phyloP scores from a whole-genome alignment of 1,140 invertebrate species.

The Brachionus koreanus region DNA sequence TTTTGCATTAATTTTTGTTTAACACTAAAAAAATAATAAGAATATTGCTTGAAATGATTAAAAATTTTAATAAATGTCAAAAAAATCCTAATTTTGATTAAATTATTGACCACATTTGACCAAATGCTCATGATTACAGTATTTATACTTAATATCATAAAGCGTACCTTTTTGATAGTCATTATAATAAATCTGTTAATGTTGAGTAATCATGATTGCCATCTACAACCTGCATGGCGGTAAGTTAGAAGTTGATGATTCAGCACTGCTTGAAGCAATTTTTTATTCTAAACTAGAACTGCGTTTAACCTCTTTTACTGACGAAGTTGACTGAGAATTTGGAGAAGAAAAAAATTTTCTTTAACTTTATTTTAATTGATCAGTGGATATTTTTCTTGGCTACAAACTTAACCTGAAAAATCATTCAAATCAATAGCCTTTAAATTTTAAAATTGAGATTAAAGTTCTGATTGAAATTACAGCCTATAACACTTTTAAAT shows the following conservation, averaged over 20 bases:
- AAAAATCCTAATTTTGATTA: neutral
- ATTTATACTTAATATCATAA: neutral
- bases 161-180: neutral
- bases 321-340: no score
- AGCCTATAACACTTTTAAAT: neutral
- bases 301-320: neutral
- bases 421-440: slow-evolving; percentile 51
- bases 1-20: no score
- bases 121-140: neutral
- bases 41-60: no score
- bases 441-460: slow-evolving; percentile 68
- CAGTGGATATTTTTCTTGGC: slow-evolving; percentile 37
- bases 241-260: neutral
- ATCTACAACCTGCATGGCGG: no score
- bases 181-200: neutral
- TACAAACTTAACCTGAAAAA: slow-evolving; percentile 40
- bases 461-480: slow-evolving; percentile 83
- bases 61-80: no score
- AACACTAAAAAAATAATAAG: no score
- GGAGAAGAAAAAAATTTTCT: neutral
- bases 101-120: neutral
- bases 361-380: neutral
- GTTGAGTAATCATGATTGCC: neutral
- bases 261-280: neutral
- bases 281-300: neutral